These are phyloP conservation scores for Trachelipus rathkii DNA, from an alignment of 1,140 invertebrate species.

Conservation along the genomic window DNA sequence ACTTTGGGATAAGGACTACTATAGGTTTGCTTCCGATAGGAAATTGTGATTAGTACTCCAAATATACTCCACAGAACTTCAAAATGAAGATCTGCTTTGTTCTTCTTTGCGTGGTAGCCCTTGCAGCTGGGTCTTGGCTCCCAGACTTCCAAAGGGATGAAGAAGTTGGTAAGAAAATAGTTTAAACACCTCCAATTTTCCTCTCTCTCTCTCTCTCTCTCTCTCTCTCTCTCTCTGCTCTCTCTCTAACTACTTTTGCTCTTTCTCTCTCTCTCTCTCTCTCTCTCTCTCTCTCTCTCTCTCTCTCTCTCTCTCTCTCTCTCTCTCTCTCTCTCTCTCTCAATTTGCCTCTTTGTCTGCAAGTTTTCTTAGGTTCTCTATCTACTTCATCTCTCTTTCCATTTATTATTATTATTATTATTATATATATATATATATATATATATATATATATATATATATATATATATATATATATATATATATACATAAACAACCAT, in stretches of 20 bases:
- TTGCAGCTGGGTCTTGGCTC: neutral
- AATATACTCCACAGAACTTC: neutral
- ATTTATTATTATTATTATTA: no score
- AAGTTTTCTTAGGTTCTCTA: no score
- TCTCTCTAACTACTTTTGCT: neutral
- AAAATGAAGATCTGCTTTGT: neutral
- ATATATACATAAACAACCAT: no score
- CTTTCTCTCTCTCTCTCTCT: no score
- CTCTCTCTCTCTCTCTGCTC: neutral
- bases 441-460: no score
- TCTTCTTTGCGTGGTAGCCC: neutral
- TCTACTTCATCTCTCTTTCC: no score
- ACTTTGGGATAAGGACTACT: neutral
- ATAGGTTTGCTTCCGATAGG: neutral
- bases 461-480: no score
- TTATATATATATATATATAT: no score
- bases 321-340: no score
- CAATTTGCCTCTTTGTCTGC: no score
- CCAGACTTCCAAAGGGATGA: neutral
- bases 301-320: neutral
- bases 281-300: no score
- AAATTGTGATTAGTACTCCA: neutral
- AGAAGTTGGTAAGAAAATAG: no score
- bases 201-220: neutral
- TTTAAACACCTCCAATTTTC: neutral